Conservation (phyloP, 2,888 invertebrate genomes). For the Ommatoiulus sabulosus region DNA sequence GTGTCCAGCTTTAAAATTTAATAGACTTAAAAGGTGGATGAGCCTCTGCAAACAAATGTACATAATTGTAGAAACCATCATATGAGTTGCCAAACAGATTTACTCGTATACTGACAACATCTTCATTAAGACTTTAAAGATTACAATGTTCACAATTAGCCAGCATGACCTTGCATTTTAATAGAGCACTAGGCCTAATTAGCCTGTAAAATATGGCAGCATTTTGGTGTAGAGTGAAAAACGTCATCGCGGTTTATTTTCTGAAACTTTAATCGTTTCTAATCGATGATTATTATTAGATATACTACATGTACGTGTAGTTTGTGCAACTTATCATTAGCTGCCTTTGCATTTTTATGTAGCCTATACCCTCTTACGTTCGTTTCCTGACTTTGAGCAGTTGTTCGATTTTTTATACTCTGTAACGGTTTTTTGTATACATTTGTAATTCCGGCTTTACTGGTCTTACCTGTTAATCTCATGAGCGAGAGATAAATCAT, state of each 20-base stretch:
- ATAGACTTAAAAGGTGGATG: neutral
- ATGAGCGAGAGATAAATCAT: slow-evolving; percentile 7
- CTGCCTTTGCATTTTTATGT: neutral
- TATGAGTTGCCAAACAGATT: neutral
- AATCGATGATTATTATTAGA: no score
- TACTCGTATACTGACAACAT: neutral
- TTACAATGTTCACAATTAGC: neutral
- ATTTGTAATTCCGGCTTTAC: neutral
- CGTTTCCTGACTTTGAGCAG: neutral
- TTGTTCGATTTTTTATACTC: neutral
- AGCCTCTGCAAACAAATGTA: neutral
- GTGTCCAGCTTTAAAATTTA: neutral
- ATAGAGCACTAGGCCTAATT: neutral
- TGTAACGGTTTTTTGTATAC: neutral
- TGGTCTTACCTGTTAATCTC: slow-evolving; percentile 30
- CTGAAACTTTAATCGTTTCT: neutral
- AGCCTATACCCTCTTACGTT: neutral
- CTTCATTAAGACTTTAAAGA: neutral
- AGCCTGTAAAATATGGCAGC: neutral
- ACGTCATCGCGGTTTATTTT: neutral
- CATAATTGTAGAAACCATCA: neutral
- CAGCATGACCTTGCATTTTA: neutral
- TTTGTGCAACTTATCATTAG: neutral
- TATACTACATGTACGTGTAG: neutral
- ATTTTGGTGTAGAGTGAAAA: neutral